Evolutionary conservation across 2,888 invertebrate species (phyloP).

Genomic region (Eupithecia insigniata): DNA sequence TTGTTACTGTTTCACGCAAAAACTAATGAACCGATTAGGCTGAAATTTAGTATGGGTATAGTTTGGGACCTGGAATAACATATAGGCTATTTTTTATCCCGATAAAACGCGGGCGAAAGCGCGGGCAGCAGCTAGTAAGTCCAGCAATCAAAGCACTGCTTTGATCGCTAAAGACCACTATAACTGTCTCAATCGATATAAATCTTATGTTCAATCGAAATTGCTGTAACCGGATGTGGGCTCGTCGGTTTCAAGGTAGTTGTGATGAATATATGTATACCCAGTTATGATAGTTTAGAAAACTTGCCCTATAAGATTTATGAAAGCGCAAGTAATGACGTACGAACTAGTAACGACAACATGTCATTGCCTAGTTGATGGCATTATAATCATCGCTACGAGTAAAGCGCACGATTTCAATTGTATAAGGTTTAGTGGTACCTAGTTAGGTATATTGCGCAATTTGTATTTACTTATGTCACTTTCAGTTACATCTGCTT

Average conservation of each 20-base stretch:
- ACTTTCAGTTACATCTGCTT: background rate
- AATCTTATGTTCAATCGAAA: background rate
- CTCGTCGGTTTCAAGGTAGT: background rate
- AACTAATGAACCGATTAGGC: too few relatives aligned
- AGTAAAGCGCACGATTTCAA: conserved; percentile 34
- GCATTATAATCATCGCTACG: conserved; percentile 26
- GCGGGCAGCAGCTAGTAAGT: too few relatives aligned
- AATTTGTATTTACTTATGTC: conserved; percentile 1
- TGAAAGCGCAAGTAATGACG: conserved; percentile 47
- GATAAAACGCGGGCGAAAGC: too few relatives aligned
- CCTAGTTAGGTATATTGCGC: conserved; percentile 13
- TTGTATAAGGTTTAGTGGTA: conserved; percentile 28
- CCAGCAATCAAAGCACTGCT: background rate
- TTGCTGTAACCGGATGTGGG: conserved; percentile 11
- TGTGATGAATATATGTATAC: conserved; percentile 1
- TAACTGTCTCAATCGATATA: background rate
- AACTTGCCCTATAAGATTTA: conserved; percentile 45
- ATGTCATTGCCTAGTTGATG: conserved; percentile 28
- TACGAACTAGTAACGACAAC: conserved; percentile 34
- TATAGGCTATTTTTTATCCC: too few relatives aligned
- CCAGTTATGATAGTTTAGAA: conserved; percentile 18
- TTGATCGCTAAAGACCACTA: background rate
- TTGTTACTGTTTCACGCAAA: too few relatives aligned
- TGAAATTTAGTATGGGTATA: too few relatives aligned
- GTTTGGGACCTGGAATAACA: too few relatives aligned